These are phyloP conservation scores for Xerus rutilus DNA, from an alignment of 2,797 vertebrate species.

Conservation along the genomic window DNA sequence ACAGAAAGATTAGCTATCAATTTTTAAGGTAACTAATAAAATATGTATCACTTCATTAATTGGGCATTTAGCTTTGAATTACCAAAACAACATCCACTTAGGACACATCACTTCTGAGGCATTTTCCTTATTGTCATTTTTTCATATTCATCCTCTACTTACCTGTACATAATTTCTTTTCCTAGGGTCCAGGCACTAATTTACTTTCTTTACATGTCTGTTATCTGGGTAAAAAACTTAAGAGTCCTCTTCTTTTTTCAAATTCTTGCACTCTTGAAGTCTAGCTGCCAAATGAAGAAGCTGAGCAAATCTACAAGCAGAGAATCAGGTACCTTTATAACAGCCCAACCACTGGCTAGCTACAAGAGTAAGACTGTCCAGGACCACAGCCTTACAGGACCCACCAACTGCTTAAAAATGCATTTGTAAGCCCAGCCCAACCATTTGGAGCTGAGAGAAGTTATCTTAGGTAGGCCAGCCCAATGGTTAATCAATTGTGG, in stretches of 20 bases:
- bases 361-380: background rate
- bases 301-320: background rate
- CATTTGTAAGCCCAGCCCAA: background rate
- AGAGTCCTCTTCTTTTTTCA: background rate
- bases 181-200: background rate
- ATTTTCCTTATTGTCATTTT: background rate
- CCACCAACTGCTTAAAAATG: background rate
- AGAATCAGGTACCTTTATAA: background rate
- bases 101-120: background rate
- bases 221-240: background rate
- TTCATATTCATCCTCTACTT: background rate
- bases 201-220: background rate
- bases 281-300: background rate
- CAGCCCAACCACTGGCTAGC: background rate
- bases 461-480: background rate
- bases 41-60: background rate
- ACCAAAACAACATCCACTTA: background rate
- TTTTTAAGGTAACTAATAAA: background rate
- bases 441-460: background rate
- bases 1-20: background rate
- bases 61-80: background rate
- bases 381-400: too few species aligned
- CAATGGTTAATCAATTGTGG: background rate
- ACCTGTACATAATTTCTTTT: background rate
- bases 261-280: background rate